Evolutionary conservation across 2,888 invertebrate species (phyloP).

Genomic region (Latrodectus hesperus): DNA sequence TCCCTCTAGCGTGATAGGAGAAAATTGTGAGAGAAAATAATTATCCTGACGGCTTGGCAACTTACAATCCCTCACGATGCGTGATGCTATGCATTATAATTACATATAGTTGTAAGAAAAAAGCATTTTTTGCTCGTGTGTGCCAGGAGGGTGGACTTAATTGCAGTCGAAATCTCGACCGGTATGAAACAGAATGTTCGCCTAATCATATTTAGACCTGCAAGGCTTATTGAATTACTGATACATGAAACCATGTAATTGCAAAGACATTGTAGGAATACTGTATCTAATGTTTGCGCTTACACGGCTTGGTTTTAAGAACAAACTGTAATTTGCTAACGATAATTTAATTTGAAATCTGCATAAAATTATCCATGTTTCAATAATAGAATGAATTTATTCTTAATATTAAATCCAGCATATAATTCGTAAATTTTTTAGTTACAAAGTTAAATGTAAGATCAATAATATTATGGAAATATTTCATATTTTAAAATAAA

Average conservation of each 20-base stretch:
- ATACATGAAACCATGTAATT: slow-evolving; percentile 19
- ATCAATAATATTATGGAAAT: no score
- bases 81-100: slow-evolving; percentile 39
- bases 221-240: slow-evolving; percentile 32
- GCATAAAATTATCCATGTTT: no score
- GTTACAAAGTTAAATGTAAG: no score
- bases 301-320: no score
- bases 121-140: not conserved
- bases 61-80: not conserved
- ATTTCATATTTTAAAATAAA: no score
- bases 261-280: no score
- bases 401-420: no score
- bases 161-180: slow-evolving; percentile 13
- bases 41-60: slow-evolving; percentile 21
- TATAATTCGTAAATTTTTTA: no score
- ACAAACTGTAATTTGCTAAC: no score
- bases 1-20: slow-evolving; percentile 14
- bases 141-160: not conserved
- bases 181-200: not conserved
- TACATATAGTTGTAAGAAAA: slow-evolving; percentile 15
- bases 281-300: no score
- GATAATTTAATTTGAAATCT: no score
- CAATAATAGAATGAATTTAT: no score
- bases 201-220: slow-evolving; percentile 21
- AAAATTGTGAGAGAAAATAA: slow-evolving; percentile 7